Conservation (phyloP, 2,888 invertebrate genomes). For the Muscina levida region DNA sequence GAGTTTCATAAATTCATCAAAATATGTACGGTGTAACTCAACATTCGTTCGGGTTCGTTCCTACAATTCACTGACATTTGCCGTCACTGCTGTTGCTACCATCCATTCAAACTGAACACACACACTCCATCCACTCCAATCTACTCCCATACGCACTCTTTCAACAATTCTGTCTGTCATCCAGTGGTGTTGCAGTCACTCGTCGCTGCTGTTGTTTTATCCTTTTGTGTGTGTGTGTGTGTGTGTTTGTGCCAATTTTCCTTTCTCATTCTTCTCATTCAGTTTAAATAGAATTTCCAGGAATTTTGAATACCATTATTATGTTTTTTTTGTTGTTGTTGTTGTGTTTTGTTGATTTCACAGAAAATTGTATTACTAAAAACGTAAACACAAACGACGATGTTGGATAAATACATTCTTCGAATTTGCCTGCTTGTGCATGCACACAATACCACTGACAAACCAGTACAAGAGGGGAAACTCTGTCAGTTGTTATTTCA, state of each 20-base stretch:
- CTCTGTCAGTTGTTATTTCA: background rate
- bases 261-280: constrained; percentile 25
- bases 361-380: too few relatives aligned
- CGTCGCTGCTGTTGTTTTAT: constrained; percentile 1
- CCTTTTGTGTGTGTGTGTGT: too few relatives aligned
- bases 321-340: background rate
- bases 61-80: background rate
- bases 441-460: constrained; percentile 17
- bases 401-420: constrained; percentile 15
- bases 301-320: constrained; percentile 53
- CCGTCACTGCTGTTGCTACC: background rate
- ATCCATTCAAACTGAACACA: background rate
- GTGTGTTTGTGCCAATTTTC: constrained; percentile 25
- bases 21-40: too few relatives aligned
- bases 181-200: constrained; percentile 6
- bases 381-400: background rate
- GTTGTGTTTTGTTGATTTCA: background rate
- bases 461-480: background rate
- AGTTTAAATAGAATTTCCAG: constrained; percentile 47
- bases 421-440: constrained; percentile 54
- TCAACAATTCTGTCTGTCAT: background rate
- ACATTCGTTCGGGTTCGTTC: background rate
- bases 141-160: too few relatives aligned
- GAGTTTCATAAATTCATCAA: constrained; percentile 54
- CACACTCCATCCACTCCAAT: constrained; percentile 1